Percentiles rank a stretch among this genome's conserved stretches.
These are phyloP conservation scores for Trichacis sp. DNA, from an alignment of 2,888 invertebrate species.

Conservation along the genomic window DNA sequence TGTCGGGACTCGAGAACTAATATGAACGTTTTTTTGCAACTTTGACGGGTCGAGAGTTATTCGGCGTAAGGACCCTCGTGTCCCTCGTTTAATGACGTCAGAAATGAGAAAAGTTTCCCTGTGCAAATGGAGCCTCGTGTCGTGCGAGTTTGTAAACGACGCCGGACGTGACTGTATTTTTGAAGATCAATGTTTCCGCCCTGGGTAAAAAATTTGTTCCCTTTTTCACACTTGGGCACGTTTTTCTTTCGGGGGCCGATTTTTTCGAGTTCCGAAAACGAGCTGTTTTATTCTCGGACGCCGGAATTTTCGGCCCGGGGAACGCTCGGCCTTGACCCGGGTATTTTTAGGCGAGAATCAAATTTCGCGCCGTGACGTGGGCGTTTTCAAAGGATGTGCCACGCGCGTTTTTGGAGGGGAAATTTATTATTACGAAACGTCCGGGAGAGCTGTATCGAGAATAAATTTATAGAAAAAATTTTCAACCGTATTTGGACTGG, in stretches of 20 bases:
- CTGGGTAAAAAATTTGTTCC: too few species aligned
- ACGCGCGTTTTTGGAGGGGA: too few species aligned
- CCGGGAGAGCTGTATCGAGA: too few species aligned
- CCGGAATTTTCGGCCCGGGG: too few species aligned
- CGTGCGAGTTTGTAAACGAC: slow-evolving; percentile 24
- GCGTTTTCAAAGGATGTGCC: too few species aligned
- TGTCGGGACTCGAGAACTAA: slow-evolving; percentile 9
- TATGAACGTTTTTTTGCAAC: slow-evolving; percentile 22
- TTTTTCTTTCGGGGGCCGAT: too few species aligned
- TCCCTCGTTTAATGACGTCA: slow-evolving; percentile 35
- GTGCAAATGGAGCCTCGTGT: slow-evolving; percentile 27
- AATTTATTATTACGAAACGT: too few species aligned
- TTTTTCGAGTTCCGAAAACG: background rate
- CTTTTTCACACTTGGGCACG: too few species aligned
- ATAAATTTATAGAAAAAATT: too few species aligned
- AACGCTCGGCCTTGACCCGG: too few species aligned
- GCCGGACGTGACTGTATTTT: slow-evolving; percentile 24
- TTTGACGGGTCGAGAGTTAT: slow-evolving; percentile 28
- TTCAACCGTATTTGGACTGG: too few species aligned
- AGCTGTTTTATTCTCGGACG: too few species aligned
- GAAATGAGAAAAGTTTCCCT: slow-evolving; percentile 36
- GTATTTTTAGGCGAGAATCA: background rate
- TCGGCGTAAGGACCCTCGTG: slow-evolving; percentile 29
- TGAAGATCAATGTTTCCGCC: slow-evolving; percentile 26
- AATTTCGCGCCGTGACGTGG: background rate